Percentiles rank a stretch among this genome's conserved stretches.
These are phyloP conservation scores for Trichoplusia ni DNA, from an alignment of 1,140 invertebrate species.

Conservation along the genomic window DNA sequence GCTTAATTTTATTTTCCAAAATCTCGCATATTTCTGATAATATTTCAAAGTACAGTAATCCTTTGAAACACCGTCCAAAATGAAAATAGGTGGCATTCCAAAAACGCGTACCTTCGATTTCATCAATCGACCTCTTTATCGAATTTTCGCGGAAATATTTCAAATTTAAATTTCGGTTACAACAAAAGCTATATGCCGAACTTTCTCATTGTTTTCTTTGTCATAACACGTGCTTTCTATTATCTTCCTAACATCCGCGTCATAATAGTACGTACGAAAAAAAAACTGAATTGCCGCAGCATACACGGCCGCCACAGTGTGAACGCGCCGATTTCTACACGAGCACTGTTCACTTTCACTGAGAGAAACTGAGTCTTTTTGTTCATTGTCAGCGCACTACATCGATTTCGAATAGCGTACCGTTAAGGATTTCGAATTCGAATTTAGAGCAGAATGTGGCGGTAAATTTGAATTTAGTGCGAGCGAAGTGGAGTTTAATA, in stretches of 20 bases:
- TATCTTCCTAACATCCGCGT: slow-evolving; percentile 5
- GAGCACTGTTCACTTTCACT: slow-evolving; percentile 68
- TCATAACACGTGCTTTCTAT: slow-evolving; percentile 20
- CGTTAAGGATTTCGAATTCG: slow-evolving; percentile 32
- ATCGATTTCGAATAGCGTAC: slow-evolving; percentile 54
- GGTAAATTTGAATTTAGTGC: neutral
- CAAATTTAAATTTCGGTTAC: neutral
- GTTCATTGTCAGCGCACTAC: slow-evolving; percentile 56
- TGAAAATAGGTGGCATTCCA: too few species aligned
- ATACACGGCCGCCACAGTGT: slow-evolving; percentile 32
- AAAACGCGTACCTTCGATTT: too few species aligned
- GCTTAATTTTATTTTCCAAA: too few species aligned
- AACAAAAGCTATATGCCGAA: neutral
- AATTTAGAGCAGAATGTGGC: slow-evolving; percentile 15
- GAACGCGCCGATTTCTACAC: slow-evolving; percentile 68
- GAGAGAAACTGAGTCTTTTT: slow-evolving; percentile 73
- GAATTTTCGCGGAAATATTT: neutral
- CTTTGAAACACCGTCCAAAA: too few species aligned
- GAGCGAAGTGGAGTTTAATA: neutral
- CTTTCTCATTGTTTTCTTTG: slow-evolving; percentile 13
- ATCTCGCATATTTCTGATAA: too few species aligned
- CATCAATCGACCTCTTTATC: neutral
- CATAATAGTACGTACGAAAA: slow-evolving; percentile 21
- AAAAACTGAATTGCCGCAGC: slow-evolving; percentile 26
- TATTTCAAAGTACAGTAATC: too few species aligned